Evolutionary conservation across 2,888 invertebrate species (phyloP).

Genomic region (Formica aserva): DNA sequence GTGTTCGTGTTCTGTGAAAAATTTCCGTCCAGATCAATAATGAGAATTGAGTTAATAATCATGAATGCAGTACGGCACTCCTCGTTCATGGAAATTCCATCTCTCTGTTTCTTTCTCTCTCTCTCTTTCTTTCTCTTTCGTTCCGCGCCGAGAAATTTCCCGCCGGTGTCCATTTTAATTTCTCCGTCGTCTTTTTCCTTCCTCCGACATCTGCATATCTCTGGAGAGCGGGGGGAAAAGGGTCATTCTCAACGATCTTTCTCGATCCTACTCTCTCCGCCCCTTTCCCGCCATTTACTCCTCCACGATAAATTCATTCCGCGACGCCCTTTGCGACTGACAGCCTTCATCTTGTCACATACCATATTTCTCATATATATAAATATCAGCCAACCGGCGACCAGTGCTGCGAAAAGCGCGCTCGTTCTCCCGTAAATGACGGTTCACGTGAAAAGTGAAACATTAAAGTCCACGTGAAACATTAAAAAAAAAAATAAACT

Average conservation of each 20-base stretch:
- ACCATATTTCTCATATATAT: conserved; percentile 59
- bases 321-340: conserved; percentile 67
- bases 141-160: neutral
- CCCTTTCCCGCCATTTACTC: conserved; percentile 49
- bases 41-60: conserved; percentile 34
- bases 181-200: conserved; percentile 45
- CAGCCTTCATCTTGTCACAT: conserved; percentile 64
- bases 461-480: neutral
- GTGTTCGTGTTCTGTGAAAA: neutral
- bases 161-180: conserved; percentile 48
- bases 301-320: conserved; percentile 72
- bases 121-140: neutral
- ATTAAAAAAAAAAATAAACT: neutral
- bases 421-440: neutral
- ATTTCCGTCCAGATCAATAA: neutral
- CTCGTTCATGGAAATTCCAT: conserved; percentile 29
- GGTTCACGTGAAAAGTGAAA: neutral
- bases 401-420: neutral
- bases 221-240: conserved; percentile 33
- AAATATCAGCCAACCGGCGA: conserved; percentile 48
- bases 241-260: conserved; percentile 37
- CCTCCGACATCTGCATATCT: conserved; percentile 48
- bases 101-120: neutral
- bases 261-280: conserved; percentile 28
- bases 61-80: conserved; percentile 3